A percentile compares a stretch with the other conserved stretches of the same genome.
These are phyloP conservation scores for Sesia apiformis DNA, from an alignment of 2,888 invertebrate species.

Conservation along the genomic window DNA sequence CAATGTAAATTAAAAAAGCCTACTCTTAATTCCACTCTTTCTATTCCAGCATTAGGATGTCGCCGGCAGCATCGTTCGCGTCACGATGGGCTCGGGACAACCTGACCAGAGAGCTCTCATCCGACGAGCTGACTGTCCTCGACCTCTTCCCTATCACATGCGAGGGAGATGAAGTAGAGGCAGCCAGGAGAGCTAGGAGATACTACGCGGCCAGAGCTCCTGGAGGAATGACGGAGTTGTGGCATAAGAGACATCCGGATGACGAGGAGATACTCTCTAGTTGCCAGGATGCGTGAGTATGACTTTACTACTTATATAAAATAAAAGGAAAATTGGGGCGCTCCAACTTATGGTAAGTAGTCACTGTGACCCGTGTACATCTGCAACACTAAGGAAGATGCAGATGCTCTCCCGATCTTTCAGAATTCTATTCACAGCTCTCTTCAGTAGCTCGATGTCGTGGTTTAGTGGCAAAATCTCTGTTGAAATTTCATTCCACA, in stretches of 20 bases:
- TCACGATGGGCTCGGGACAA: constrained; percentile 68
- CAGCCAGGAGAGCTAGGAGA: constrained; percentile 48
- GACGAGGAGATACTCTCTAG: constrained; percentile 63
- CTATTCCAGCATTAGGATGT: constrained; percentile 46
- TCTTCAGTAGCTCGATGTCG: too few species aligned
- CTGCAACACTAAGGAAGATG: too few species aligned
- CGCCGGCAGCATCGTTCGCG: constrained; percentile 66
- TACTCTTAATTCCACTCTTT: background rate
- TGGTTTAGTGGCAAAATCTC: too few species aligned
- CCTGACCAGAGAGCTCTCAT: constrained; percentile 39
- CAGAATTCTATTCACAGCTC: too few species aligned
- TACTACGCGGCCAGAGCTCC: constrained; percentile 57
- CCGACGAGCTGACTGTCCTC: constrained; percentile 43
- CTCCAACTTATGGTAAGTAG: background rate
- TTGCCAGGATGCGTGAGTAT: constrained; percentile 64
- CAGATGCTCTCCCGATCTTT: too few species aligned
- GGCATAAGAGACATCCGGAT: constrained; percentile 59
- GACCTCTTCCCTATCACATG: constrained; percentile 47
- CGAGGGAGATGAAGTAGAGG: constrained; percentile 47
- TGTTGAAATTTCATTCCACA: too few species aligned
- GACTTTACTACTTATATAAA: background rate
- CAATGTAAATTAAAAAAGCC: too few species aligned
- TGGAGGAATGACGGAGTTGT: constrained; percentile 49
- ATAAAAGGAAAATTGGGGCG: background rate
- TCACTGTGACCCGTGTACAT: background rate